phyloP scores from a whole-genome alignment of 2,797 vertebrate species.

The Betta splendens region DNA sequence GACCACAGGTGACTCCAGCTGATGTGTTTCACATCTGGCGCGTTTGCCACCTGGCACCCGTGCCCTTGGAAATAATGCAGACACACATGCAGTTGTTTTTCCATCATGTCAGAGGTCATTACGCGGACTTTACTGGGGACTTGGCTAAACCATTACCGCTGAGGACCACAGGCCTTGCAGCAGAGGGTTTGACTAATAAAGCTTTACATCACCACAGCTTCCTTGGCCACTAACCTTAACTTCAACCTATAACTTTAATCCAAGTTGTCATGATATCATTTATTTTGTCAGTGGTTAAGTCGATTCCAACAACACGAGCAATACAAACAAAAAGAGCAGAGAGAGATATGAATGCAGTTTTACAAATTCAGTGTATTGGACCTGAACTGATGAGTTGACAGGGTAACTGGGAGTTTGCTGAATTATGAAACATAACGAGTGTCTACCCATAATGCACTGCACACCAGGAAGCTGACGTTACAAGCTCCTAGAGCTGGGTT shows the following conservation, averaged over 20 bases:
- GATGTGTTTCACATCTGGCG: constrained; percentile 53
- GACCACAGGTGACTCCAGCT: constrained; percentile 49
- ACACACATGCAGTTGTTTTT: not conserved
- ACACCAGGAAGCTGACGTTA: not conserved
- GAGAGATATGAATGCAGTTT: too few species aligned
- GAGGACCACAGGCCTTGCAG: too few species aligned
- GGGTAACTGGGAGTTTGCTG: too few species aligned
- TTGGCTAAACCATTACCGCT: too few species aligned
- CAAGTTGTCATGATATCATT: too few species aligned
- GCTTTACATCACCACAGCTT: too few species aligned
- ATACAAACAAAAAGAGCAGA: not conserved
- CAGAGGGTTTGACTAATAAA: too few species aligned
- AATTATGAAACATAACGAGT: too few species aligned
- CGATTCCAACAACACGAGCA: not conserved
- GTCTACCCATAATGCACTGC: too few species aligned
- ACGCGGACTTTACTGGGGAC: not conserved
- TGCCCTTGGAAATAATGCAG: constrained; percentile 22
- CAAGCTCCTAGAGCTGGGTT: constrained; percentile 20
- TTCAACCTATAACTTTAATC: not conserved
- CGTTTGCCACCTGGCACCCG: constrained; percentile 46
- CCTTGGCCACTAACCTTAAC: too few species aligned
- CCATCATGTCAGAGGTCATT: not conserved
- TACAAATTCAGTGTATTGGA: not conserved
- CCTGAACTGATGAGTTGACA: not conserved
- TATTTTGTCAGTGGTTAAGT: not conserved